Conservation (phyloP, 2,113 vertebrate genomes). For the Clarias magur region DNA sequence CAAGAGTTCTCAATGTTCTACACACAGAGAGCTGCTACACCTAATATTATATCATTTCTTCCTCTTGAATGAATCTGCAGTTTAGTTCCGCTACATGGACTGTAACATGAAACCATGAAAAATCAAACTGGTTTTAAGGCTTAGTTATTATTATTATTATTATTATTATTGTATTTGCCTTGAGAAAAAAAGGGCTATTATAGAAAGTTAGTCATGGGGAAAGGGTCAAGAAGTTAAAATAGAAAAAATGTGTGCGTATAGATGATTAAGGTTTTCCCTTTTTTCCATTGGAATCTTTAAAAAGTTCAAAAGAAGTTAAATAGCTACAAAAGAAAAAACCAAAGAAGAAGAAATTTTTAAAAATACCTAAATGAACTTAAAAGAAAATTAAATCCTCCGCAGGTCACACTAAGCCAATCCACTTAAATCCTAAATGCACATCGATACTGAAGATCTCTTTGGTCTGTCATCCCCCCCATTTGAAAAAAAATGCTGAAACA, state of each 20-base stretch:
- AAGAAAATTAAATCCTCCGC: background rate
- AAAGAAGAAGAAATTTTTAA: background rate
- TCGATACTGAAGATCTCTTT: background rate
- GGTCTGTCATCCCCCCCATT: background rate
- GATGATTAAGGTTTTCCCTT: slow-evolving; percentile 53
- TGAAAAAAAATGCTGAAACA: background rate
- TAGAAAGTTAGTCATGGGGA: background rate
- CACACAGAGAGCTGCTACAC: background rate
- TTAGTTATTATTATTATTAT: background rate
- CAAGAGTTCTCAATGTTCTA: background rate
- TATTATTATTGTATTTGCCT: background rate
- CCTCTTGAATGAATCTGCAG: background rate
- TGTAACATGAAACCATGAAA: background rate
- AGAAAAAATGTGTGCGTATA: background rate
- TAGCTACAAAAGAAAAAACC: background rate
- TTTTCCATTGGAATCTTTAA: slow-evolving; percentile 28
- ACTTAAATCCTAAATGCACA: background rate
- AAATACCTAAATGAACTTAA: background rate
- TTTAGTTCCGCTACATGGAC: background rate
- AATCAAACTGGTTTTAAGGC: background rate
- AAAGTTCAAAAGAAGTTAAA: background rate
- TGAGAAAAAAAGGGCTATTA: background rate
- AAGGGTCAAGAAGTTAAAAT: background rate
- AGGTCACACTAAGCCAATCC: background rate
- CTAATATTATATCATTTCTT: background rate